These are phyloP conservation scores for Meliscaeva auricollis DNA, from an alignment of 2,888 invertebrate genomes.

Conservation along the genomic window DNA sequence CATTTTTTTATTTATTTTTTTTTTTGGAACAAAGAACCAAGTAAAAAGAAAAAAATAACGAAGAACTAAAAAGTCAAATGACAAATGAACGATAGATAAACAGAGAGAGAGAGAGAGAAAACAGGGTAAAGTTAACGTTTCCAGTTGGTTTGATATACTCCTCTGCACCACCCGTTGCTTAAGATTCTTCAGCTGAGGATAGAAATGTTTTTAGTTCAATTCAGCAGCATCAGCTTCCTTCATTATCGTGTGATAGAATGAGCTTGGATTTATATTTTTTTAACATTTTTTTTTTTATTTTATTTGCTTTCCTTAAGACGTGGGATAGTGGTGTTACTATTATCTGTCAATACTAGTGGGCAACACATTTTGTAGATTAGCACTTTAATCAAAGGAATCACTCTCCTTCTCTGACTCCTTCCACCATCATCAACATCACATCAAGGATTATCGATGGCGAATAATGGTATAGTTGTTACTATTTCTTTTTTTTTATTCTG, in stretches of 20 bases:
- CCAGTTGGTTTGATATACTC: slow-evolving; percentile 44
- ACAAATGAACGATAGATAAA: slow-evolving; percentile 50
- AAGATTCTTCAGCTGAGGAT: not conserved
- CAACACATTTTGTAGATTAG: slow-evolving; percentile 65
- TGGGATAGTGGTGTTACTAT: slow-evolving; percentile 14
- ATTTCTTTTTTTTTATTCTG: not conserved
- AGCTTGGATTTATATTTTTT: not conserved
- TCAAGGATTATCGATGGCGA: not conserved
- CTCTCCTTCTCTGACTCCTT: not conserved
- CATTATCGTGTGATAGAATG: not conserved
- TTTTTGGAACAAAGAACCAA: slow-evolving; percentile 17
- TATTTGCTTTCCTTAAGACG: not conserved
- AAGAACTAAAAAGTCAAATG: slow-evolving; percentile 43
- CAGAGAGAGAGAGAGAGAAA: not conserved
- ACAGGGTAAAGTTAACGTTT: slow-evolving; percentile 42
- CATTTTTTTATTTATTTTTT: too few species aligned
- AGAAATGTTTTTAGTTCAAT: not conserved
- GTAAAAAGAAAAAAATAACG: slow-evolving; percentile 1
- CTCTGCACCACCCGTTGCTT: not conserved
- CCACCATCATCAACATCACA: slow-evolving; percentile 1
- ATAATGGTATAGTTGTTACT: not conserved
- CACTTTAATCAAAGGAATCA: slow-evolving; percentile 65
- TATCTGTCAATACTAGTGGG: slow-evolving; percentile 57
- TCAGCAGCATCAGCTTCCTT: slow-evolving; percentile 26
- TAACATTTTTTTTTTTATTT: too few species aligned